These are phyloP conservation scores for Falco columbarius DNA, from an alignment of 2,797 vertebrate genomes.

Conservation along the genomic window DNA sequence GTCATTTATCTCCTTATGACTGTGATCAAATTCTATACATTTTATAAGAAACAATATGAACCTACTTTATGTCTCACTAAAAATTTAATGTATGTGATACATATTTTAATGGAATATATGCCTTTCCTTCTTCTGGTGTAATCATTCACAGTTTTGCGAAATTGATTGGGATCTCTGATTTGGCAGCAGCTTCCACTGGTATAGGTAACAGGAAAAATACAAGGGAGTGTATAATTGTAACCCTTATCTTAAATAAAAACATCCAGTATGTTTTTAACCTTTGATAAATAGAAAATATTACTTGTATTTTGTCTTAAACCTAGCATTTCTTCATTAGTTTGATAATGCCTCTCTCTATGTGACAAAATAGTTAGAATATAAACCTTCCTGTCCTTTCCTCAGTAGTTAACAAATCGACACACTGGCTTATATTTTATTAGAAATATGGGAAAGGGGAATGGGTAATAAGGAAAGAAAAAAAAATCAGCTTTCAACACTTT, in stretches of 20 bases:
- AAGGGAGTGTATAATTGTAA: background rate
- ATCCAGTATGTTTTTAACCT: background rate
- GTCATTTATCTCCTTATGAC: background rate
- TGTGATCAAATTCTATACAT: background rate
- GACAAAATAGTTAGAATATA: background rate
- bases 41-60: background rate
- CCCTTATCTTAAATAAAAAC: background rate
- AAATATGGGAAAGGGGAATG: background rate
- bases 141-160: background rate
- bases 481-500: background rate
- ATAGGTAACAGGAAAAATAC: background rate
- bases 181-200: background rate
- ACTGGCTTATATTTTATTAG: background rate
- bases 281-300: background rate
- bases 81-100: background rate
- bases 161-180: background rate
- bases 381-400: background rate
- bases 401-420: background rate
- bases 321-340: background rate
- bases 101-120: background rate
- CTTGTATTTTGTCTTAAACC: slow-evolving; percentile 4
- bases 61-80: background rate
- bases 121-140: background rate
- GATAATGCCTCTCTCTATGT: background rate
- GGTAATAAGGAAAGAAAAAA: background rate